Conservation (phyloP, 30 jellyfish, hydroid and myxozoan genomes). For the Aurelia aurita region DNA sequence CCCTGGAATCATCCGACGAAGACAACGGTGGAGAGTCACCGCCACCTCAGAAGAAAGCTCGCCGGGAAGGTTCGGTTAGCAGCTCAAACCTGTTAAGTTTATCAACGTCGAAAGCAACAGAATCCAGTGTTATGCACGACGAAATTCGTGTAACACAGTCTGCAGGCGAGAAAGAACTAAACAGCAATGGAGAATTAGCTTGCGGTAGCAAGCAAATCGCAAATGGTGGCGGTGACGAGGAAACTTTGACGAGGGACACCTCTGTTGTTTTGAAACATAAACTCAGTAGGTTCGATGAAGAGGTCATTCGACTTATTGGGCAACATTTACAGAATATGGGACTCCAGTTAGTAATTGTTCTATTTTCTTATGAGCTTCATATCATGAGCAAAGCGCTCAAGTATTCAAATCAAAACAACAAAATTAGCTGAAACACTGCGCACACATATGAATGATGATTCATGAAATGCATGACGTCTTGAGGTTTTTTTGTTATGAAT, state of each 20-base stretch:
- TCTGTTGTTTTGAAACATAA: slow-evolving; percentile 75
- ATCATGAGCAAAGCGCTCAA: neutral
- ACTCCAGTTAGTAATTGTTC: slow-evolving; percentile 71
- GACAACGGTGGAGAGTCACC: slow-evolving; percentile 92
- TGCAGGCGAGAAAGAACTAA: slow-evolving; percentile 67
- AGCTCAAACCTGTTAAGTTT: slow-evolving; percentile 43
- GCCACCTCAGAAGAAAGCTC: slow-evolving; percentile 96
- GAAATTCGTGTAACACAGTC: slow-evolving; percentile 57
- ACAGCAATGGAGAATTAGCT: slow-evolving; percentile 78
- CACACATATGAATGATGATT: slow-evolving; percentile 3
- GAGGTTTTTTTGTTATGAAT: no score
- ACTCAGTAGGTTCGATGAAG: slow-evolving; percentile 88
- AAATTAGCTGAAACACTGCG: neutral
- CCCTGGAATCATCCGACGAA: slow-evolving; percentile 95
- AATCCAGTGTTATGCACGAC: slow-evolving; percentile 76
- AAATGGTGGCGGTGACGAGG: slow-evolving; percentile 75
- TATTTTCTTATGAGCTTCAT: neutral
- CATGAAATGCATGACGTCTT: neutral
- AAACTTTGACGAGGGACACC: slow-evolving; percentile 35
- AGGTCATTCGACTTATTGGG: slow-evolving; percentile 89
- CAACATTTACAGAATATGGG: slow-evolving; percentile 90
- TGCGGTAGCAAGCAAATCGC: slow-evolving; percentile 45
- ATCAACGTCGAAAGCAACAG: slow-evolving; percentile 44
- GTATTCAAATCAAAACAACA: neutral
- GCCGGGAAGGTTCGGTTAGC: slow-evolving; percentile 51